Percentiles rank a stretch among this genome's conserved stretches.
These are phyloP conservation scores for Thecocarcelia acutangulata DNA, from an alignment of 2,888 invertebrate genomes.

Conservation along the genomic window DNA sequence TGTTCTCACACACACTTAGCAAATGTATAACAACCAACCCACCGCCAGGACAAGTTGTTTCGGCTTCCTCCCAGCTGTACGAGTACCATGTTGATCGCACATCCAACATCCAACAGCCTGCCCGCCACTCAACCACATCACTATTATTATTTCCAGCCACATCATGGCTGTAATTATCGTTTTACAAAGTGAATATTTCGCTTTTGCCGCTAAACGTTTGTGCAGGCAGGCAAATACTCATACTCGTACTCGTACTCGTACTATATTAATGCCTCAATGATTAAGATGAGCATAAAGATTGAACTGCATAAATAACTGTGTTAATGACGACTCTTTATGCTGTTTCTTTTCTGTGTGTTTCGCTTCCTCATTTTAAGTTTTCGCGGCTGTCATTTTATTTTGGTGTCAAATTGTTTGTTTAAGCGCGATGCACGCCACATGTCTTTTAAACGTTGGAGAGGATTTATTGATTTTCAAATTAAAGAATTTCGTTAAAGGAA, in stretches of 20 bases:
- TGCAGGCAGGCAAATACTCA: constrained; percentile 24
- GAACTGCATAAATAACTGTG: constrained; percentile 64
- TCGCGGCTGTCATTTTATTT: not conserved
- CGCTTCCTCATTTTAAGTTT: constrained; percentile 8
- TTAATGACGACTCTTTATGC: constrained; percentile 62
- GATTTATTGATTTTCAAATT: constrained; percentile 25
- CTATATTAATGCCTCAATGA: constrained; percentile 60
- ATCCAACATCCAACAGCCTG: not conserved
- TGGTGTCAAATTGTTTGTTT: constrained; percentile 15
- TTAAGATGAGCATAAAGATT: constrained; percentile 57
- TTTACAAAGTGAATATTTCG: constrained; percentile 45
- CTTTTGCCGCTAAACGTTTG: constrained; percentile 46
- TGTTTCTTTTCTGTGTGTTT: not conserved
- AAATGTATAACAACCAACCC: constrained; percentile 30
- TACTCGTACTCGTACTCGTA: too few relatives aligned
- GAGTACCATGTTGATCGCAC: not conserved
- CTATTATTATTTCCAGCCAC: constrained; percentile 3
- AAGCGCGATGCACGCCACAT: not conserved
- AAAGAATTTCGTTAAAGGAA: constrained; percentile 19
- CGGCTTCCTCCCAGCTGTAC: constrained; percentile 39
- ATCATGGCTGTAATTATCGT: constrained; percentile 36
- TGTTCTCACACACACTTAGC: not conserved
- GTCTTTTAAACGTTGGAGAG: constrained; percentile 20
- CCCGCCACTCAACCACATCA: constrained; percentile 34
- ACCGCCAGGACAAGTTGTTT: constrained; percentile 56